Evolutionary conservation across 2,797 vertebrate genomes (phyloP), one percentile per base, ranked within the genome.

Genomic region (Carduelis carduelis): DNA sequence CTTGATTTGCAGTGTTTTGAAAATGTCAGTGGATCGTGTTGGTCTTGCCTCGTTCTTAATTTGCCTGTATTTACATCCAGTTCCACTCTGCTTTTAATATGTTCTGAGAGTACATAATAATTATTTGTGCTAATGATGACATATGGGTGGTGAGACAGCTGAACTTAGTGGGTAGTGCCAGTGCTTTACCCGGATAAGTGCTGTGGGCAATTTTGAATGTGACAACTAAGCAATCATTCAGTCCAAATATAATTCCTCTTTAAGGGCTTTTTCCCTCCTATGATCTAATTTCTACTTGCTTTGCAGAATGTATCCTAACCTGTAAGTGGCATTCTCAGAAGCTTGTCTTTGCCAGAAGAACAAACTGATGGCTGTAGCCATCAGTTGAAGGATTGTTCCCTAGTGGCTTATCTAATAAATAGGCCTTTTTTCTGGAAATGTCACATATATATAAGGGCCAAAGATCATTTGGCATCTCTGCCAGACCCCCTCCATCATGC

Each of bases 371-470:
- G 14, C 46, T 4, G 2, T 30, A 64, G 46, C 12, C 49, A n/a
- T 65, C 43, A 80, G 23, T 20, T 90, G 89, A 95, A 94, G 77
- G 80, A 96, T 95, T 84, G 68, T 50, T 96, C 90, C 84, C 56
- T 55, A 28, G 32, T 71, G 94, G 41, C 37, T 92, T 83, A 95
- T 95, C 77, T 92, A 92, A 95, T 95, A 94, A 90, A 89, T 74
- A 53, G 30, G 18, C 2, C 4, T 39, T 94, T 83, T 92, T 90
- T 82, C 90, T 97, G 93, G 79, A 97, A 97, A 96, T 96, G 94
- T 94, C 90, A 89, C 83, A 80, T 94, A 86, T 66, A 71, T 96
- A 93, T 87, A 95, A 93, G 93, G 93, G 93, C 53, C 84, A 95
- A 87, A 93, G 91, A 95, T 95, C 83, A 87, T 78, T 82, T 2